phyloP scores from a whole-genome alignment of 2,888 invertebrate species.

The Aelia acuminata region DNA sequence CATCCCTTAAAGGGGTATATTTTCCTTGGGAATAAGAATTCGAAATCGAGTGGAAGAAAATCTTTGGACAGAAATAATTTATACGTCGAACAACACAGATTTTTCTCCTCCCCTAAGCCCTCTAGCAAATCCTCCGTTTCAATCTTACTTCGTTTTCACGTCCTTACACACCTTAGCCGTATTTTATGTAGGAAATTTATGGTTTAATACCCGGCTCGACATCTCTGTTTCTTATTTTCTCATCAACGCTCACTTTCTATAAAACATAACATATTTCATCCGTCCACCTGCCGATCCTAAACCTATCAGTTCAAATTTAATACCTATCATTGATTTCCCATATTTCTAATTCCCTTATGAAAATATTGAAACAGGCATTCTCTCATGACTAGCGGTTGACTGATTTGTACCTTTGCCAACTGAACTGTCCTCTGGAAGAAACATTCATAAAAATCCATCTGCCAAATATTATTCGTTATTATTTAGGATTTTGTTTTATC shows the following conservation, averaged over 20 bases:
- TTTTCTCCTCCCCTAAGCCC: not conserved
- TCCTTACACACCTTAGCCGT: conserved; percentile 39
- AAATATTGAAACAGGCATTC: too few relatives aligned
- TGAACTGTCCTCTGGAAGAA: too few relatives aligned
- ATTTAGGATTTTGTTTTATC: too few relatives aligned
- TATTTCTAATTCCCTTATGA: too few relatives aligned
- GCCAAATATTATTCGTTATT: too few relatives aligned
- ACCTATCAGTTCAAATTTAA: not conserved
- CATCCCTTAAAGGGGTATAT: not conserved
- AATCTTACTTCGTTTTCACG: conserved; percentile 40
- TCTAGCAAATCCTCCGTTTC: conserved; percentile 8
- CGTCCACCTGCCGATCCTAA: not conserved
- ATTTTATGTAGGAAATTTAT: conserved; percentile 34
- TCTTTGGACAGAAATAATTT: conserved; percentile 38
- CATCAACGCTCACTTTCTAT: not conserved
- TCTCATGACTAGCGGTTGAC: too few relatives aligned
- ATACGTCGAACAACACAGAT: conserved; percentile 32
- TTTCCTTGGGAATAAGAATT: not conserved
- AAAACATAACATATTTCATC: not conserved
- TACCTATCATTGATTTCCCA: too few relatives aligned
- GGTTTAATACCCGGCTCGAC: conserved; percentile 12
- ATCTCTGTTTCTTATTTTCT: conserved; percentile 25
- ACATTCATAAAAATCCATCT: too few relatives aligned
- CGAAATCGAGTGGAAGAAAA: conserved; percentile 21
- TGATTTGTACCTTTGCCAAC: too few relatives aligned